Evolutionary conservation across 2,888 invertebrate genomes (phyloP).

Genomic region (Diploptera punctata): DNA sequence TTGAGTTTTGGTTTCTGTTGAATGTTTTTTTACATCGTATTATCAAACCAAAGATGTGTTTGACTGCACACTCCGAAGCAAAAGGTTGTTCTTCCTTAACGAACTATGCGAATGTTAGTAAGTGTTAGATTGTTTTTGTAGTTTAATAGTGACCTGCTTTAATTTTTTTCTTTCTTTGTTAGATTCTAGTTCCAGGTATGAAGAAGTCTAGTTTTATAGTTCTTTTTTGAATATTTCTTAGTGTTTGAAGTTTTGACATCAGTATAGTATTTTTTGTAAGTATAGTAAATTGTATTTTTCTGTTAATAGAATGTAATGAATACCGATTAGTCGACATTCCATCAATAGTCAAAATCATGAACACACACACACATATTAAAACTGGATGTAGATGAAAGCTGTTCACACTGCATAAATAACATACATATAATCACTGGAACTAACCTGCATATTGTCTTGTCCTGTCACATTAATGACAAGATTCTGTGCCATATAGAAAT

Average conservation of each 20-base stretch:
- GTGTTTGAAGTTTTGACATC: conserved; percentile 37
- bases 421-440: background rate
- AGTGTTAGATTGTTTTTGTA: conserved; percentile 31
- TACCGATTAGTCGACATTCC: conserved; percentile 41
- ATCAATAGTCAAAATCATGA: conserved; percentile 27
- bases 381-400: background rate
- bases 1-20: background rate
- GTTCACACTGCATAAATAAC: background rate
- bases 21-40: background rate
- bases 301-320: conserved; percentile 36
- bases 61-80: conserved; percentile 12
- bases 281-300: conserved; percentile 32
- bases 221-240: conserved; percentile 36
- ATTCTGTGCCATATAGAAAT: background rate
- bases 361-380: conserved; percentile 17
- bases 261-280: conserved; percentile 42
- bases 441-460: background rate
- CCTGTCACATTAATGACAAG: background rate
- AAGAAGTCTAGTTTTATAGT: conserved; percentile 38
- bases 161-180: conserved; percentile 25
- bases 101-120: conserved; percentile 34
- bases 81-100: conserved; percentile 30
- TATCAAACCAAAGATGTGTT: conserved; percentile 26
- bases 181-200: conserved; percentile 22
- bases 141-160: conserved; percentile 31